phyloP scores from a whole-genome alignment of 2,113 vertebrate species.

The Notothenia rossii region DNA sequence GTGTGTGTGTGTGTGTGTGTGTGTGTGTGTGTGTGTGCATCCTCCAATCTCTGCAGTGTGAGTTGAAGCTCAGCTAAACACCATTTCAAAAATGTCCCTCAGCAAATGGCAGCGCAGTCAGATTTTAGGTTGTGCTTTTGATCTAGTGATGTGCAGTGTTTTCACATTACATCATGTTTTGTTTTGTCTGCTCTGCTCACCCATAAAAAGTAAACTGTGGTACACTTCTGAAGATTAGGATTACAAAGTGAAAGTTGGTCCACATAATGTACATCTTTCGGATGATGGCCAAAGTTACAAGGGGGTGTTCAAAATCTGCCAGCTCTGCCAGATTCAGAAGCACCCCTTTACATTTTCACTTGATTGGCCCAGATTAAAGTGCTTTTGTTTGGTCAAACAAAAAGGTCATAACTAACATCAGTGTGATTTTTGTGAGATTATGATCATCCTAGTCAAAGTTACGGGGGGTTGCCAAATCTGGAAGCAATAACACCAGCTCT shows the following conservation, averaged over 20 bases:
- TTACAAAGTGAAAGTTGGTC: not conserved
- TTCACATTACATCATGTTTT: constrained; percentile 22
- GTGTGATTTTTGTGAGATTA: too few relatives aligned
- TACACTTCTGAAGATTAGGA: not conserved
- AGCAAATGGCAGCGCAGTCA: constrained; percentile 42
- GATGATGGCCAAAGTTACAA: too few relatives aligned
- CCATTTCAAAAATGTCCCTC: constrained; percentile 34
- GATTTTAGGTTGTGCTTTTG: not conserved
- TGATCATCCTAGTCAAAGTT: too few relatives aligned
- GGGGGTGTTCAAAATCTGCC: too few relatives aligned
- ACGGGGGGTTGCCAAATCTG: too few relatives aligned
- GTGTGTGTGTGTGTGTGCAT: not conserved
- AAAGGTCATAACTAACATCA: too few relatives aligned
- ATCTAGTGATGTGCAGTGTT: constrained; percentile 5
- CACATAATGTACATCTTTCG: not conserved
- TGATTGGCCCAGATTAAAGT: too few relatives aligned
- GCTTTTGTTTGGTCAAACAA: too few relatives aligned
- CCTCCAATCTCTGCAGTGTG: constrained; percentile 39
- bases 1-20: too few relatives aligned
- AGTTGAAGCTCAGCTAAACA: constrained; percentile 44
- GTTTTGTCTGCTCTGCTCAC: constrained; percentile 28
- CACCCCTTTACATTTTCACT: too few relatives aligned
- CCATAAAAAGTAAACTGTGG: not conserved
- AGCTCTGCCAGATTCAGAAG: too few relatives aligned
- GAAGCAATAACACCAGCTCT: too few relatives aligned